phyloP scores from a whole-genome alignment of 2,797 vertebrate genomes.

The Setipinna tenuifilis region DNA sequence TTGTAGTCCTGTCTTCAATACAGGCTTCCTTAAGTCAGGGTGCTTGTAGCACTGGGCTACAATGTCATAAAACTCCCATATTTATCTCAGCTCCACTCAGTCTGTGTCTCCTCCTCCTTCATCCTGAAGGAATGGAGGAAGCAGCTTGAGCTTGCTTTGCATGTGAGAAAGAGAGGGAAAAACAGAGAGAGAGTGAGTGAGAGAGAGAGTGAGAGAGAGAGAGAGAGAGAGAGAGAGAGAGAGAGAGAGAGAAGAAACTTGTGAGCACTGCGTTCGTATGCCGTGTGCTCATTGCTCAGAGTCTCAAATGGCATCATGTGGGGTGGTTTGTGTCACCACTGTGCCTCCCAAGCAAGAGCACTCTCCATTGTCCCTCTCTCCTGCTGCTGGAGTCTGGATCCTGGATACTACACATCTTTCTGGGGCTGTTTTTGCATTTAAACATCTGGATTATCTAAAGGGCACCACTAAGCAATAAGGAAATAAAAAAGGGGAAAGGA shows the following conservation, averaged over 20 bases:
- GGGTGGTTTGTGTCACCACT: constrained; percentile 81
- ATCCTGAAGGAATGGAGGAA: not conserved
- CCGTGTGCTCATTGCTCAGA: constrained; percentile 51
- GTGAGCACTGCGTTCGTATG: constrained; percentile 28
- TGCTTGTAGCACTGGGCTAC: not conserved
- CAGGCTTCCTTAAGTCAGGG: not conserved
- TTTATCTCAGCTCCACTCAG: constrained; percentile 38
- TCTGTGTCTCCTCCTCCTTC: constrained; percentile 21
- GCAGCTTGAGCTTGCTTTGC: constrained; percentile 13
- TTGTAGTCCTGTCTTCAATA: not conserved
- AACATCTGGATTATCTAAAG: constrained; percentile 18
- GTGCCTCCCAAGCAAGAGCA: constrained; percentile 68
- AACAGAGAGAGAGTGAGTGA: not conserved
- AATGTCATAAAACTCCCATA: constrained; percentile 16
- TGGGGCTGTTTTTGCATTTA: constrained; percentile 23
- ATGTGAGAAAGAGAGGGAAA: not conserved
- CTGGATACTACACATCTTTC: constrained; percentile 36
- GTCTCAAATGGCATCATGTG: constrained; percentile 82
- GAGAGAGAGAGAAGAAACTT: not conserved
- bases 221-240: not conserved
- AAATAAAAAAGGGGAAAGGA: constrained; percentile 69
- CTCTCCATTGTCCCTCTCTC: constrained; percentile 35
- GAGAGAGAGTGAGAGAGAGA: not conserved
- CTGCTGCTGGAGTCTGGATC: constrained; percentile 33
- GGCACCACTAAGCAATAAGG: constrained; percentile 41